Evolutionary conservation across 2,113 vertebrate species (phyloP), one percentile per base, ranked within the genome.

Genomic region (Puffinus mauretanicus): DNA sequence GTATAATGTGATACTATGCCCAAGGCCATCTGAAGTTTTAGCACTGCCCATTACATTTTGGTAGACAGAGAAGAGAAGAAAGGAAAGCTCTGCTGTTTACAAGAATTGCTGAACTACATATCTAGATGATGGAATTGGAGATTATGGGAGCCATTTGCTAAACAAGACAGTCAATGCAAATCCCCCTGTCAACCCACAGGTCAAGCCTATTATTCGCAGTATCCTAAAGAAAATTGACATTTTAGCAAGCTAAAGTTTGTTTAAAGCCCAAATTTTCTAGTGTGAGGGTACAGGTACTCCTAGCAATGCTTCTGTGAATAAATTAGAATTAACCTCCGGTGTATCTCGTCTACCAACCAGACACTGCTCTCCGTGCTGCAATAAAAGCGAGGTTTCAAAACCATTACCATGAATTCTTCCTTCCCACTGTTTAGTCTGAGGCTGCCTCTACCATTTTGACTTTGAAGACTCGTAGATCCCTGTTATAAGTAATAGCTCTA

Each of bases 1-100:
- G 57, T 82, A 96, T 85, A 96, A 82, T 72, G 49, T 77, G 84
- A 91, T 91, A 96, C 66, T 34, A n/a, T 82, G 65, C 81, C 78
- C 70, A 91, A 95, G 75, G 82, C 78, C 7, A 1, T 72, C 86
- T 71, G 76, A 94, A 92, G 51, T 83, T 58, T 83, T 69, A 90
- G 40, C 49, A 82, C 6, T 93, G 44, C 9, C 78, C 62, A 24
- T 85, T 94, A 62, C 46, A 58, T 65, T 94, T 91, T 54, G 19
- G 52, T 69, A 90, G 66, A 36, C 20, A 62, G n/a, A 54, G 58
- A 72, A 52, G 24, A 51, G 40, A 58, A 47, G 32, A 52, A 70
- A 21, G 5, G 14, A 86, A 80, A 91, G 29, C 27, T 70, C 40
- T 77, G 40, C 11, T 77, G 25, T 27, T 86, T 66, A 85, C 7